phyloP scores from a whole-genome alignment of 2,888 invertebrate genomes.

The Chirona hameri region DNA sequence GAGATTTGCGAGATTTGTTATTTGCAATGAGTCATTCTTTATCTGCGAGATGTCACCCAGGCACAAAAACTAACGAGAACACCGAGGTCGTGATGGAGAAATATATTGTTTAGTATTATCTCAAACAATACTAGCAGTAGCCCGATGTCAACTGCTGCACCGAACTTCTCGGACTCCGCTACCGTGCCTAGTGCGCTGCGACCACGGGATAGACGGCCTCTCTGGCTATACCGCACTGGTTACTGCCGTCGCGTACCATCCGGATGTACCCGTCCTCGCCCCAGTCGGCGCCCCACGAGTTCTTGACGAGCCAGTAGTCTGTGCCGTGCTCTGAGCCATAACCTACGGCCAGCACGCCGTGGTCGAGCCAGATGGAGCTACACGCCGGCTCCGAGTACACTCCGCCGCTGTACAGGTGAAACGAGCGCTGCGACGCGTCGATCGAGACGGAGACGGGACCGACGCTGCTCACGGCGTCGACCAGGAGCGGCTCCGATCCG shows the following conservation, averaged over 20 bases:
- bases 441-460: slow-evolving; percentile 86
- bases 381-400: slow-evolving; percentile 65
- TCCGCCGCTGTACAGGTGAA: slow-evolving; percentile 70
- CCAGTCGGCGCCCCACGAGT: slow-evolving; percentile 77
- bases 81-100: too few relatives aligned
- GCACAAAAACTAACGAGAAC: too few relatives aligned
- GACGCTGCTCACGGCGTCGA: slow-evolving; percentile 74
- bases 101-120: too few relatives aligned
- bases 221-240: slow-evolving; percentile 82
- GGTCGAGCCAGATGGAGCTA: slow-evolving; percentile 66
- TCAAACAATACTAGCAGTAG: too few relatives aligned
- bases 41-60: too few relatives aligned
- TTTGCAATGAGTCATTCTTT: too few relatives aligned
- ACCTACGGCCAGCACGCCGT: slow-evolving; percentile 78
- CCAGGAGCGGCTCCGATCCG: slow-evolving; percentile 68
- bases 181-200: slow-evolving; percentile 7
- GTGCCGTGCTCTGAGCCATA: slow-evolving; percentile 65
- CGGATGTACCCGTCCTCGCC: slow-evolving; percentile 80
- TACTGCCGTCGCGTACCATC: slow-evolving; percentile 77
- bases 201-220: slow-evolving; percentile 80
- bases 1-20: too few relatives aligned
- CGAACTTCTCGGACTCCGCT: too few relatives aligned
- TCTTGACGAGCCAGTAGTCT: slow-evolving; percentile 86
- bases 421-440: slow-evolving; percentile 77
- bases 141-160: too few relatives aligned